Percentiles rank a stretch among this genome's conserved stretches.
Evolutionary conservation across 2,113 vertebrate species (phyloP).

Genomic region (Etia nguti): DNA sequence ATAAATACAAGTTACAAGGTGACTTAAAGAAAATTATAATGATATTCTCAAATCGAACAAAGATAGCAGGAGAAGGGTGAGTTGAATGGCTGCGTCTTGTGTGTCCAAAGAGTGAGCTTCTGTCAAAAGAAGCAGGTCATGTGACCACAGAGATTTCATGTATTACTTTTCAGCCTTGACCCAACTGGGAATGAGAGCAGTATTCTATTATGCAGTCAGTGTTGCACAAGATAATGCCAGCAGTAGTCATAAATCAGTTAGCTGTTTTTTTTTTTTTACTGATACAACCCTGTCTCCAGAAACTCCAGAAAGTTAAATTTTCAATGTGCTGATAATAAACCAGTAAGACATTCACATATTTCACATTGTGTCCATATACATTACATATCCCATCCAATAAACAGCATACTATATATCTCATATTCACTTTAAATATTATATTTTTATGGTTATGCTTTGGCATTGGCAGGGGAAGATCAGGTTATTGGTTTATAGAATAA

Average conservation of each 20-base stretch:
- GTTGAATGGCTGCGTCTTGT: constrained; percentile 38
- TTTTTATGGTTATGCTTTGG: background rate
- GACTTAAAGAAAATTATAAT: background rate
- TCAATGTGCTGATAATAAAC: background rate
- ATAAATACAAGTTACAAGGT: background rate
- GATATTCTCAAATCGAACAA: background rate
- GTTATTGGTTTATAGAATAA: background rate
- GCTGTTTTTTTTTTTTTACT: background rate
- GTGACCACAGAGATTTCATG: constrained; percentile 4
- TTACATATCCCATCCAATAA: background rate
- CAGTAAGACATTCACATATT: background rate
- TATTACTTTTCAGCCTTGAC: constrained; percentile 7
- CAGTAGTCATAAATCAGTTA: background rate
- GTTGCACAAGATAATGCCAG: background rate
- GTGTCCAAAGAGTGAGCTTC: background rate
- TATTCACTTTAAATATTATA: background rate
- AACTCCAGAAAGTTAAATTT: background rate
- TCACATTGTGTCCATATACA: background rate
- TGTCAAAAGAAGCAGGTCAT: constrained; percentile 4
- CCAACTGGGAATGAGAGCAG: background rate
- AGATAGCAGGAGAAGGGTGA: constrained; percentile 10
- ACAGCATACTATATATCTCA: background rate
- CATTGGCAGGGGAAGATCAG: background rate
- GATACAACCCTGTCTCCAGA: background rate
- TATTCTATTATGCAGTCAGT: background rate